Evolutionary conservation across 2,113 vertebrate species (phyloP), one percentile per base, ranked within the genome.

Genomic region (Sinosuthora webbiana): DNA sequence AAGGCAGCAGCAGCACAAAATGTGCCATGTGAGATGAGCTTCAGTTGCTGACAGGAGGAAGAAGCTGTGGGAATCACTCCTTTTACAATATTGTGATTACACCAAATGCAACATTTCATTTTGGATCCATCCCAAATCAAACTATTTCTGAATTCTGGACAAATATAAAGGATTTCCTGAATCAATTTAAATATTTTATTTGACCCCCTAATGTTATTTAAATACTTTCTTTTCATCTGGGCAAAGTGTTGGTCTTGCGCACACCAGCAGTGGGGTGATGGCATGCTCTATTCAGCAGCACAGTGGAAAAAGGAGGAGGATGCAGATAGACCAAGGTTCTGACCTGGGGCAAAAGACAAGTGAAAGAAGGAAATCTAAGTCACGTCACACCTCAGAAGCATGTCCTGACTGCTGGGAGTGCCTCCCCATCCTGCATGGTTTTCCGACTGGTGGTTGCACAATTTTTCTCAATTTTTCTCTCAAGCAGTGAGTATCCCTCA

Each of bases 1-100:
- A 64, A 93, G 83, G 64, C 84, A 87, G 87, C 55, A 90, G 56
- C 73, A 87, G 44, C 47, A 76, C 62, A 82, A 79, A 89, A 87
- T 53, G 13, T 93, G 84, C 47, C 63, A 42, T 49, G 41, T 52
- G 49, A 74, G 44, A 93, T 86, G 87, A 92, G 64, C 75, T 68
- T 83, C 75, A 77, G 3, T 6, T 78, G 63, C 52, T 93, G 55
- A 71, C 64, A 81, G 83, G 49, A 87, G 30, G 60, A 31, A 63
- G 47, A 70, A 31, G 23, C 42, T 74, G 50, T 83, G 79, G 63
- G 73, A 91, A 92, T 78, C 77, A 49, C 70, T 68, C 39, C 73
- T 89, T 89, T 96, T 84, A 50, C 64, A 78, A 44, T 77, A 60
- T 24, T 47, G 33, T 44, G 31, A 74, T 60, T 74, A 63, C 20